Percentiles rank a stretch among this genome's conserved stretches.
phyloP scores from a whole-genome alignment of 2,113 vertebrate species.

The Syngnathus floridae region DNA sequence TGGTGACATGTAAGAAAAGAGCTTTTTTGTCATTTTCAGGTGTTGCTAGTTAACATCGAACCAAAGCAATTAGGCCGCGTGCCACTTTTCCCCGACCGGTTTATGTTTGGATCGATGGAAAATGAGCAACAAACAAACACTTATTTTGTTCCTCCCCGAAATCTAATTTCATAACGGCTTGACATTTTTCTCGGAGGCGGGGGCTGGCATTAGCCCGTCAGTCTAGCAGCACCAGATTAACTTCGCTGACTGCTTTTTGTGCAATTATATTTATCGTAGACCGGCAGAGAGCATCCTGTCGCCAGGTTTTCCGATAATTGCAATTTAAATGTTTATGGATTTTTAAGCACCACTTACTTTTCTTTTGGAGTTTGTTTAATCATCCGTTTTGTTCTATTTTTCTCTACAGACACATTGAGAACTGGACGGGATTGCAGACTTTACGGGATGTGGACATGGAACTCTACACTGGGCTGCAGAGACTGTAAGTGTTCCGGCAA shows the following conservation, averaged over 20 bases:
- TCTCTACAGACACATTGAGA: slow-evolving; percentile 90
- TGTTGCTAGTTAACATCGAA: neutral
- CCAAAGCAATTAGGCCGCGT: neutral
- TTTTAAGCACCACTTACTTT: slow-evolving; percentile 34
- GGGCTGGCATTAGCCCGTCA: neutral
- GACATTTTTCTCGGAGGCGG: neutral
- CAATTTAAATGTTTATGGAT: slow-evolving; percentile 59
- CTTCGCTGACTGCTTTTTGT: slow-evolving; percentile 42
- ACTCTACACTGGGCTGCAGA: slow-evolving; percentile 93
- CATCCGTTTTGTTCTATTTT: slow-evolving; percentile 19
- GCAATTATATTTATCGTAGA: slow-evolving; percentile 63
- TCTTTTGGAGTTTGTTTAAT: neutral
- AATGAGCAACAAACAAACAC: neutral
- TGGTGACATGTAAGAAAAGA: neutral
- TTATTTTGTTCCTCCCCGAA: neutral
- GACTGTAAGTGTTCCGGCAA: slow-evolving; percentile 80
- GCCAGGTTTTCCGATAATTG: slow-evolving; percentile 47
- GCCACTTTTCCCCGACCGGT: neutral
- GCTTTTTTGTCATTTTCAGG: neutral
- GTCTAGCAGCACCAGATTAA: slow-evolving; percentile 35
- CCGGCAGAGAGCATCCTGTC: slow-evolving; percentile 43
- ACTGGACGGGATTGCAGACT: slow-evolving; percentile 90
- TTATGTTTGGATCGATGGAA: neutral
- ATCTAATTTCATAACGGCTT: neutral
- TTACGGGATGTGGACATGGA: slow-evolving; percentile 97